Conservation (phyloP, 2,113 vertebrate species). For the Strigops habroptila region DNA sequence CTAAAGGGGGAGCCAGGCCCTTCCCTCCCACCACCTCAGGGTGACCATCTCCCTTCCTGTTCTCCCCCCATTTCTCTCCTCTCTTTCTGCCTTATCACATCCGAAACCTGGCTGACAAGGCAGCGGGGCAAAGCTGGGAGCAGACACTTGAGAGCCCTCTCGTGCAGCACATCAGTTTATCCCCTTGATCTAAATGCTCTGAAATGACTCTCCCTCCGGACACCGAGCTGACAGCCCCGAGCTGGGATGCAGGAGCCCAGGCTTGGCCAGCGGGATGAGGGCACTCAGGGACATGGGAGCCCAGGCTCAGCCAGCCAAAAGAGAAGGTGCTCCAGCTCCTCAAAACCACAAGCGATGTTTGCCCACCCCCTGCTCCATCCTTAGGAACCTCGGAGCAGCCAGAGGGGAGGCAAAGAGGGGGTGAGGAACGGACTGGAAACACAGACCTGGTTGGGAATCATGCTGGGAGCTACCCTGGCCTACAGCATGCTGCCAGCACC, state of each 20-base stretch:
- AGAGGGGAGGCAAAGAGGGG: neutral
- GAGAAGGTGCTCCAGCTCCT: neutral
- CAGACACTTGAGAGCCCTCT: neutral
- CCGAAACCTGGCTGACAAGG: neutral
- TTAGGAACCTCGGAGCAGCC: neutral
- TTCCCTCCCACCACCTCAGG: fast-evolving
- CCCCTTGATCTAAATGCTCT: neutral
- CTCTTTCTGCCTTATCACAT: neutral
- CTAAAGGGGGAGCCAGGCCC: fast-evolving
- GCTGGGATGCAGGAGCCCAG: neutral
- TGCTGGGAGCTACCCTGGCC: neutral
- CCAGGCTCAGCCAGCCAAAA: neutral
- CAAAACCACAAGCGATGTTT: fast-evolving
- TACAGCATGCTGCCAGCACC: fast-evolving
- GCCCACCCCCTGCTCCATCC: neutral
- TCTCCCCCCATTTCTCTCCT: neutral
- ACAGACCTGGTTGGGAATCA: neutral
- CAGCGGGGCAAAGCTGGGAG: neutral
- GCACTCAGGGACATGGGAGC: neutral
- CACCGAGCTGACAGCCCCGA: neutral
- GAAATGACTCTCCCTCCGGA: neutral
- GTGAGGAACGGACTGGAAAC: neutral
- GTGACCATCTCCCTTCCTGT: neutral
- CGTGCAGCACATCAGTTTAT: neutral
- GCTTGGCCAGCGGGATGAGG: neutral